These are phyloP conservation scores for Boulengeromyrus knoepffleri DNA, from an alignment of 2,113 vertebrate species.

Conservation along the genomic window DNA sequence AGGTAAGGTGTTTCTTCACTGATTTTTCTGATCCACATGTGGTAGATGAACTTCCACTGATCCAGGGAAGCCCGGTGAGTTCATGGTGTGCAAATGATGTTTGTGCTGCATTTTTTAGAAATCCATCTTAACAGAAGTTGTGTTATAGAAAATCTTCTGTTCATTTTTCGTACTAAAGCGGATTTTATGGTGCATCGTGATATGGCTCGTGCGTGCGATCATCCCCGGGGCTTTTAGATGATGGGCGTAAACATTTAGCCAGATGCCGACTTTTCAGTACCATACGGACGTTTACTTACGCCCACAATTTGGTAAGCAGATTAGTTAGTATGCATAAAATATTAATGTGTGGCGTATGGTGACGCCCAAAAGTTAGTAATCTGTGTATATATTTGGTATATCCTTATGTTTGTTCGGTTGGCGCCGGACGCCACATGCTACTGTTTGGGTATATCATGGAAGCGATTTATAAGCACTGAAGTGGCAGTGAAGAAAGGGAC, in stretches of 20 bases:
- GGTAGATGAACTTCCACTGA: background rate
- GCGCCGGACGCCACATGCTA: background rate
- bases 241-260: background rate
- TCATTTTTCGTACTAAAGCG: background rate
- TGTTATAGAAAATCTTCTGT: background rate
- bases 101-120: background rate
- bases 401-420: background rate
- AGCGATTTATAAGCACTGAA: background rate
- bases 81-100: background rate
- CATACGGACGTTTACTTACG: background rate
- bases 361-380: no score
- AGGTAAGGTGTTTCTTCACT: conserved; percentile 52
- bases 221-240: background rate
- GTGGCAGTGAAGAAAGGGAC: background rate
- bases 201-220: background rate
- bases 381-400: no score
- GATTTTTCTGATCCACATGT: background rate
- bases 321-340: no score
- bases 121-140: background rate
- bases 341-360: no score
- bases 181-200: background rate
- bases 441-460: background rate
- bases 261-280: background rate
- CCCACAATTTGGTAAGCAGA: no score
- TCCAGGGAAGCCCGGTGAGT: background rate